Evolutionary conservation across 2,113 vertebrate genomes (phyloP).

Genomic region (Gnathonemus longibarbis): DNA sequence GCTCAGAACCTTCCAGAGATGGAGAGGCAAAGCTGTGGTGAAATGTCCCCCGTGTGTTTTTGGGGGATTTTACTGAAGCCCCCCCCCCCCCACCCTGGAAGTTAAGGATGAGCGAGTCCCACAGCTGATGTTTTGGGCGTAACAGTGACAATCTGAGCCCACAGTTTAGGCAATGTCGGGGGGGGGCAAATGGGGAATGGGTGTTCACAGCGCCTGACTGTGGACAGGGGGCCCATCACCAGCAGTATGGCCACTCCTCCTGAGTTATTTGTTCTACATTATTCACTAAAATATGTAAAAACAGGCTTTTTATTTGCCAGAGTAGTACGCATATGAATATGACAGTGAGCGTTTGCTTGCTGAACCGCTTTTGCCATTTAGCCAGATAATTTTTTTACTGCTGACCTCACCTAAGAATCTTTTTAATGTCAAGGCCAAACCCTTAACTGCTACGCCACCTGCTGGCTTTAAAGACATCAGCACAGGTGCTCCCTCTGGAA

Average conservation of each 20-base stretch:
- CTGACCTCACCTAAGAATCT: neutral
- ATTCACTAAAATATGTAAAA: neutral
- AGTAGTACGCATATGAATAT: neutral
- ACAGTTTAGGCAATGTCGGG: neutral
- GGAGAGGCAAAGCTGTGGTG: neutral
- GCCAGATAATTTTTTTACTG: neutral
- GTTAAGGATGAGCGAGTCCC: too few species aligned
- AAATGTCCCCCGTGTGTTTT: neutral
- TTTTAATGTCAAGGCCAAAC: neutral
- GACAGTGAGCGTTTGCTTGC: neutral
- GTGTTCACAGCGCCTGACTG: neutral
- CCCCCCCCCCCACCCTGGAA: too few species aligned
- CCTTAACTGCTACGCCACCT: neutral
- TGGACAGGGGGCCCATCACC: neutral
- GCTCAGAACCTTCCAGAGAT: neutral
- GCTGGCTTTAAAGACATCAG: neutral
- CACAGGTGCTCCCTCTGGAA: neutral
- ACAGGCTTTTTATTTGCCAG: neutral
- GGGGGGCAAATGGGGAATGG: too few species aligned
- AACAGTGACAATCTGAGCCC: neutral
- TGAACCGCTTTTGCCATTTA: neutral
- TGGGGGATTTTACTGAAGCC: neutral
- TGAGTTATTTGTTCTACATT: neutral
- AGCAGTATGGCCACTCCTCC: neutral
- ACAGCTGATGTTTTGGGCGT: too few species aligned